phyloP scores from a whole-genome alignment of 1,140 invertebrate species.

The Pemphigus obesinymphae region DNA sequence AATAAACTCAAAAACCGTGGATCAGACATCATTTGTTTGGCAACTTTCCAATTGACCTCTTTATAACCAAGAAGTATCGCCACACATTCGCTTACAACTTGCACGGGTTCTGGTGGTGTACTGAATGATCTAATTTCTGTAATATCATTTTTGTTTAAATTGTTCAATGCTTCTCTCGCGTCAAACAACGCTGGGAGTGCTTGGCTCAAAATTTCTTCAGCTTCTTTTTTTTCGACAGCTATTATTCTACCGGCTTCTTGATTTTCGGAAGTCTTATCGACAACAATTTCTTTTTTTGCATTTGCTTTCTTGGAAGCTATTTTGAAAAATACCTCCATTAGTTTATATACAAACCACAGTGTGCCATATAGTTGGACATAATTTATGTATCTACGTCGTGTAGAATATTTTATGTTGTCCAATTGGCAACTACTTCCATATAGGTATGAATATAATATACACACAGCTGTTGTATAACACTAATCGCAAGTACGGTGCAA shows the following conservation, averaged over 20 bases:
- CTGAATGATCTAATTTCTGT: slow-evolving; percentile 87
- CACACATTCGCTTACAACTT: slow-evolving; percentile 73
- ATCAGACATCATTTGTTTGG: slow-evolving; percentile 85
- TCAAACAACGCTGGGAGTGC: slow-evolving; percentile 75
- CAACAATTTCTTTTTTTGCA: slow-evolving; percentile 70
- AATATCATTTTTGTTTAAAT: slow-evolving; percentile 82
- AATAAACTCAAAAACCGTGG: slow-evolving; percentile 73
- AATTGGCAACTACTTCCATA: too few species aligned
- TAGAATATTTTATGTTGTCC: too few species aligned
- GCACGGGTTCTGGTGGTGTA: slow-evolving; percentile 82
- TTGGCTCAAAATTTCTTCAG: slow-evolving; percentile 68
- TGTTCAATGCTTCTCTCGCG: slow-evolving; percentile 70
- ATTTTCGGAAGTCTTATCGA: slow-evolving; percentile 72
- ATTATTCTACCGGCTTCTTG: slow-evolving; percentile 69
- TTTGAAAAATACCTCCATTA: too few species aligned
- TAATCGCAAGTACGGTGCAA: too few species aligned
- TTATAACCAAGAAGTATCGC: slow-evolving; percentile 74
- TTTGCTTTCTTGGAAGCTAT: slow-evolving; percentile 62
- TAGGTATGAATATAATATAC: too few species aligned
- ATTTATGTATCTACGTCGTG: too few species aligned
- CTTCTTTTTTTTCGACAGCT: slow-evolving; percentile 70
- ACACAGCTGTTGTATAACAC: too few species aligned
- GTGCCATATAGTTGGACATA: too few species aligned
- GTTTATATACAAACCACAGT: too few species aligned
- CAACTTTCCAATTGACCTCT: slow-evolving; percentile 83